These are phyloP conservation scores for Dasyornis broadbenti DNA, from an alignment of 2,113 vertebrate species.

Conservation along the genomic window DNA sequence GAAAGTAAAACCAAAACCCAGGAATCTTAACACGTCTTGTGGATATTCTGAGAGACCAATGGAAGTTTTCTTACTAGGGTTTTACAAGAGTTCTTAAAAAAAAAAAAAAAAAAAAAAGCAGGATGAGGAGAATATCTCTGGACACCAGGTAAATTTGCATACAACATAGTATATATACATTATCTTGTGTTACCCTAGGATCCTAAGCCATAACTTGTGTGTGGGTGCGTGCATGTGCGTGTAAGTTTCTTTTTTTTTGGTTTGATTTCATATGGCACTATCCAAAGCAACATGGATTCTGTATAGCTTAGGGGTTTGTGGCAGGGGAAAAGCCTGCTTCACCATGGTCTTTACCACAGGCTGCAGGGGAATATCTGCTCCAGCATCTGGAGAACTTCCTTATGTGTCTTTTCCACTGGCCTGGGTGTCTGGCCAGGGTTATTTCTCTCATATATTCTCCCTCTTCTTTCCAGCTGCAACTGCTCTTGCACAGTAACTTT, in stretches of 20 bases:
- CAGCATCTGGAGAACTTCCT: not conserved
- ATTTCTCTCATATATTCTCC: not conserved
- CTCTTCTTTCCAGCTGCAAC: not conserved
- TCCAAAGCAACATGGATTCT: not conserved
- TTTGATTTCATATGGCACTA: not conserved
- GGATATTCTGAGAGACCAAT: not conserved
- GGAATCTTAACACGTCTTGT: not conserved
- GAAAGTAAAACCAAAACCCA: not conserved
- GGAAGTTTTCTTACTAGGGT: not conserved
- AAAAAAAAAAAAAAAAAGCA: not conserved
- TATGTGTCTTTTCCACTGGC: not conserved
- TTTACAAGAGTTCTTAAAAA: not conserved
- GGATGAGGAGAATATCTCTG: not conserved
- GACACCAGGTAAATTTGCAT: not conserved
- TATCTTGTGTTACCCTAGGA: not conserved
- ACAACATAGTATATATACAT: not conserved
- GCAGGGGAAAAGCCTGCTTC: not conserved
- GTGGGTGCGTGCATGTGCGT: rapidly evolving
- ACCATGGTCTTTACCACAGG: not conserved
- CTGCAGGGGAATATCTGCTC: not conserved
- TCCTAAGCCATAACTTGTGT: not conserved
- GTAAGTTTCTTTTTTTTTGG: not conserved
- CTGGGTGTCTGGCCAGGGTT: not conserved
- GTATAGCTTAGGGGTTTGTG: not conserved
- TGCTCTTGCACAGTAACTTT: not conserved